Evolutionary conservation across 2,113 vertebrate genomes (phyloP), one percentile per base, ranked within the genome.

Genomic region (Dissostichus mawsoni): DNA sequence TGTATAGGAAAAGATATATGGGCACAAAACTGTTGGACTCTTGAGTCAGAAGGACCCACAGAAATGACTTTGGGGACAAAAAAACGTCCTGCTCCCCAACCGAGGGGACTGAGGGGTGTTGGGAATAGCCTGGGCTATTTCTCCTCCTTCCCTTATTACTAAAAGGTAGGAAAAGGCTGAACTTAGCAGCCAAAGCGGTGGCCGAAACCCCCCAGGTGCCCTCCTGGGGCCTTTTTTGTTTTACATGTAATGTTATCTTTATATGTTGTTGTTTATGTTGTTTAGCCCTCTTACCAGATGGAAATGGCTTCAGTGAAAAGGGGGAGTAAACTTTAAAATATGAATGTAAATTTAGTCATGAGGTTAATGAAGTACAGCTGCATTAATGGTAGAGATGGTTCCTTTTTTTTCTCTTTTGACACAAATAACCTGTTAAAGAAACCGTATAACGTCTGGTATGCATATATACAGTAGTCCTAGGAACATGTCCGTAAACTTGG

Each of bases 391-490:
- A 94, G 94, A 92, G 93, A 91, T 71, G 89, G 85, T 93, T 68
- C 53, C 80, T 76, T 89, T 84, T 87, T 72, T 92, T 90, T 91
- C 79, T 89, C 59, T 87, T 93, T 92, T 92, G 90, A 95, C 91
- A 92, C 94, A 91, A 94, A 92, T 94, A 94, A 94, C 92, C 92
- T 92, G 92, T 94, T 89, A 90, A 93, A 91, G 86, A 92, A 41
- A 93, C 91, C 86, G 87, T 93, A 93, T 95, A 93, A 92, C 85
- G 92, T 95, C 92, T 95, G 93, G 92, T 94, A 94, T 92, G 91
- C 92, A 94, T 95, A 95, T 95, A 94, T 94, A 94, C 95, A 92
- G 92, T 95, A 96, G 95, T 93, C 93, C 92, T 95, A 96, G 95
- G 89, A 94, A 93, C 90, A 92, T 93, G 90, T 95, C 94, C 91